Evolutionary conservation across 2,113 vertebrate species (phyloP), one percentile per base, ranked within the genome.

Genomic region (Zosterops pallidus): DNA sequence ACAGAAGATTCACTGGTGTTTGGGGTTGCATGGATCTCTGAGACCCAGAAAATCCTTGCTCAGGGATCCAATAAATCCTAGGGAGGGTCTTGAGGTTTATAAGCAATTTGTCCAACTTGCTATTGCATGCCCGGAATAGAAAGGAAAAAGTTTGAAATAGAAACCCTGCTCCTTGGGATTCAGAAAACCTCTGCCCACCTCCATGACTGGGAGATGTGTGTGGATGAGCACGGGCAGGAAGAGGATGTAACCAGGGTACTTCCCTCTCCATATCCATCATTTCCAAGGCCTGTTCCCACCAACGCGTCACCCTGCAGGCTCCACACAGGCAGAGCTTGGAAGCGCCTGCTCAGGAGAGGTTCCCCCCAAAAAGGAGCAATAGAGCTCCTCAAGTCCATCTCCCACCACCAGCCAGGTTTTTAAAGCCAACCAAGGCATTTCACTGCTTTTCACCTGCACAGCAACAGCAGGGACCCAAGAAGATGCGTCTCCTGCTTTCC

Each of bases 241-340:
- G 3, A 25, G 16, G 24, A 21, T 31, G 18, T 1, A 8, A 8
- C 9, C 1, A 1, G 23, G 19, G 57, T 60, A 55, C 29, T 18
- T 24, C 71, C 60, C 62, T 37, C 21, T 59, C 57, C 49, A 20
- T 0, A 28, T 1, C 37, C 18, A 21, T 18, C 25, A 25, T 21
- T 74, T 20, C 5, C 14, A 1, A 13, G 5, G 21, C 28, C 1
- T 4, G 6, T n/a, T 49, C 88, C 35, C 82, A 42, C 21, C 65
- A 9, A 0, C 0, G 23, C 9, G 44, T 33, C 79, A 21, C 39
- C 18, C 65, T 68, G 56, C 3, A 0, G 39, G 29, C 29, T 28
- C 47, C 12, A 7, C 1, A 21, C 5, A 50, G 42, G 2, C 72
- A 78, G 42, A 71, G 46, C 5, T 14, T n/a, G 42, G 9, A 9